Conservation (phyloP, 2,797 vertebrate genomes). For the Danio jaintianensis region DNA sequence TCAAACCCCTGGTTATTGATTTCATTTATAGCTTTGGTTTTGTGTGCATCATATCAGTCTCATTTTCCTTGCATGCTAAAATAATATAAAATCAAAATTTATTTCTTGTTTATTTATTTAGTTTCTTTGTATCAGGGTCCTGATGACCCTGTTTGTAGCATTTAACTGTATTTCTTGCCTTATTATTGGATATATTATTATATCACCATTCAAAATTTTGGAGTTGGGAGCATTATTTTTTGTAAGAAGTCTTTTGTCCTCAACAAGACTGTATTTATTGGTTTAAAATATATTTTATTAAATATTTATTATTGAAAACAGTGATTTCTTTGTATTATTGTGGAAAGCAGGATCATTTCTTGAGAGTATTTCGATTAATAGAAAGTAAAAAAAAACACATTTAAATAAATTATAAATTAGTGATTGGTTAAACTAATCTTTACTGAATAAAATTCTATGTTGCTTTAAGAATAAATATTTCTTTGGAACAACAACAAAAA, state of each 20-base stretch:
- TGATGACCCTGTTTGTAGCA: not conserved
- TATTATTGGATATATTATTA: not conserved
- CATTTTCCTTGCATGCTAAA: not conserved
- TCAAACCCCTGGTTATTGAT: not conserved
- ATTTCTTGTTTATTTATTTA: not conserved
- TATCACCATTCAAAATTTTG: not conserved
- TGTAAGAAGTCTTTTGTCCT: not conserved
- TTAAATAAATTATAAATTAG: too few relatives aligned
- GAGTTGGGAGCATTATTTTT: not conserved
- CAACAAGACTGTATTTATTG: not conserved
- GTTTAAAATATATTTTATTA: too few relatives aligned
- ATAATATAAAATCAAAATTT: not conserved
- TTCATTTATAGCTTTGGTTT: not conserved
- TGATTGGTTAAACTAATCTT: too few relatives aligned
- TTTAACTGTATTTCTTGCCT: not conserved
- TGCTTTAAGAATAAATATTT: too few relatives aligned
- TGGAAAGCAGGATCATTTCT: too few relatives aligned
- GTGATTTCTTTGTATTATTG: too few relatives aligned
- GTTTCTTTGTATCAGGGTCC: not conserved
- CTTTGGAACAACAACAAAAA: too few relatives aligned
- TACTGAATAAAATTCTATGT: too few relatives aligned
- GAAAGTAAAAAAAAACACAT: too few relatives aligned
- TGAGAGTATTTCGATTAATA: too few relatives aligned
- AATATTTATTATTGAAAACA: too few relatives aligned
- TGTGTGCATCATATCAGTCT: not conserved